These are phyloP conservation scores for Adela reaumurella DNA, from an alignment of 2,888 invertebrate genomes.

Conservation along the genomic window DNA sequence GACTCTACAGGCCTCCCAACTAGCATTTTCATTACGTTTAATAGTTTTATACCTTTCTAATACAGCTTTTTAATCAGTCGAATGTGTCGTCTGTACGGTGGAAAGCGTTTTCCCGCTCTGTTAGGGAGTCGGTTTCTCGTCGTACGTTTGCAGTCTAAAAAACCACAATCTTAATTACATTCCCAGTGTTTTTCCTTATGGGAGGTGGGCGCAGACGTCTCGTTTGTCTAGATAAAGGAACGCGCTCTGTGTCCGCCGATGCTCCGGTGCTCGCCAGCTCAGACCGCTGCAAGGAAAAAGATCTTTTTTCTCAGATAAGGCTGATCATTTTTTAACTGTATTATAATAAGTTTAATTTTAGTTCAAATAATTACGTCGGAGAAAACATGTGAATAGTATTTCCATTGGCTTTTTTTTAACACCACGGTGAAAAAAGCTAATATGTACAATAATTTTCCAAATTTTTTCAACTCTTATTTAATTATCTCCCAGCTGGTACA, in stretches of 20 bases:
- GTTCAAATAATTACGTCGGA: background rate
- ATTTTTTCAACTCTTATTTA: slow-evolving; percentile 40
- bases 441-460: slow-evolving; percentile 40
- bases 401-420: slow-evolving; percentile 33
- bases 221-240: slow-evolving; percentile 36
- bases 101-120: slow-evolving; percentile 14
- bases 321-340: slow-evolving; percentile 52
- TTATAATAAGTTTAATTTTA: slow-evolving; percentile 26
- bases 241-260: slow-evolving; percentile 24
- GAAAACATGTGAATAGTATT: slow-evolving; percentile 35
- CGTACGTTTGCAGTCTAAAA: slow-evolving; percentile 22
- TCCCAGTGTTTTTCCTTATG: slow-evolving; percentile 44
- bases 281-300: slow-evolving; percentile 42
- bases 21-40: slow-evolving; percentile 28
- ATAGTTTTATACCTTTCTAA: slow-evolving; percentile 21
- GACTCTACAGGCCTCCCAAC: slow-evolving; percentile 18
- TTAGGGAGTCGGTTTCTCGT: slow-evolving; percentile 28
- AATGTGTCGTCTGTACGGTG: slow-evolving; percentile 7
- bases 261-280: slow-evolving; percentile 34
- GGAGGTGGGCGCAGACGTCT: slow-evolving; percentile 45
- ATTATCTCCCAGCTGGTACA: slow-evolving; percentile 45
- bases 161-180: slow-evolving; percentile 33
- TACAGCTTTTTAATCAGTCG: slow-evolving; percentile 26
- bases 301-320: slow-evolving; percentile 46
- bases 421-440: slow-evolving; percentile 24